Conservation (phyloP, 2,797 vertebrate genomes). For the Danio tinwini region DNA sequence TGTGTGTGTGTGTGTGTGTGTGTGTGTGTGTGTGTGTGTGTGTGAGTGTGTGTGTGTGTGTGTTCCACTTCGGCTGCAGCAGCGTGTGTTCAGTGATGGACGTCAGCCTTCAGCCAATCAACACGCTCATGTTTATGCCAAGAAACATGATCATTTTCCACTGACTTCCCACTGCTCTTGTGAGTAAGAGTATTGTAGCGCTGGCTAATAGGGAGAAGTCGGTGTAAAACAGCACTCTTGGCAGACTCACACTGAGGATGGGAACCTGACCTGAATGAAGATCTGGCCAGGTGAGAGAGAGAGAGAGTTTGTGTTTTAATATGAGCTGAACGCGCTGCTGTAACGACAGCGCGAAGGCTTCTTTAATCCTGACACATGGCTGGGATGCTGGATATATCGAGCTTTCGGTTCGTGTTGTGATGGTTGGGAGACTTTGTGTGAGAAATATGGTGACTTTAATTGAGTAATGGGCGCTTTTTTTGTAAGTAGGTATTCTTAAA, state of each 20-base stretch:
- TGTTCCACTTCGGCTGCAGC: constrained; percentile 60
- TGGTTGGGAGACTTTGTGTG: neutral
- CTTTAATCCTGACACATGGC: neutral
- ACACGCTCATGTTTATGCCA: constrained; percentile 64
- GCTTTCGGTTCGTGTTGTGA: neutral
- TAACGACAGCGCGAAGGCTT: neutral
- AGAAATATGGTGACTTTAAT: neutral
- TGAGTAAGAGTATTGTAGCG: constrained; percentile 58
- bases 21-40: constrained; percentile 61
- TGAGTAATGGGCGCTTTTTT: neutral
- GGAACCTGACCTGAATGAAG: constrained; percentile 46
- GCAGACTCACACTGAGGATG: constrained; percentile 51
- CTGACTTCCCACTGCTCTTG: constrained; percentile 56
- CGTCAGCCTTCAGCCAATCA: constrained; percentile 60
- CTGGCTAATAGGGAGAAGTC: constrained; percentile 48
- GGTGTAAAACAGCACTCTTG: constrained; percentile 51
- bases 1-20: constrained; percentile 61
- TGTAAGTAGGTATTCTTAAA: neutral
- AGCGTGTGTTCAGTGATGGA: constrained; percentile 64
- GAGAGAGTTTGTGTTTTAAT: constrained; percentile 16
- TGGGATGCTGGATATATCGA: neutral
- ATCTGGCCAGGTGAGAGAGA: constrained; percentile 56
- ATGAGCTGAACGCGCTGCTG: neutral
- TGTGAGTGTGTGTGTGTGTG: constrained; percentile 60
- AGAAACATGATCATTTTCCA: constrained; percentile 65